Percentiles rank a stretch among this genome's conserved stretches.
These are phyloP conservation scores for Drosophila flavopinicola DNA, from an alignment of 2,888 invertebrate genomes.

Conservation along the genomic window DNA sequence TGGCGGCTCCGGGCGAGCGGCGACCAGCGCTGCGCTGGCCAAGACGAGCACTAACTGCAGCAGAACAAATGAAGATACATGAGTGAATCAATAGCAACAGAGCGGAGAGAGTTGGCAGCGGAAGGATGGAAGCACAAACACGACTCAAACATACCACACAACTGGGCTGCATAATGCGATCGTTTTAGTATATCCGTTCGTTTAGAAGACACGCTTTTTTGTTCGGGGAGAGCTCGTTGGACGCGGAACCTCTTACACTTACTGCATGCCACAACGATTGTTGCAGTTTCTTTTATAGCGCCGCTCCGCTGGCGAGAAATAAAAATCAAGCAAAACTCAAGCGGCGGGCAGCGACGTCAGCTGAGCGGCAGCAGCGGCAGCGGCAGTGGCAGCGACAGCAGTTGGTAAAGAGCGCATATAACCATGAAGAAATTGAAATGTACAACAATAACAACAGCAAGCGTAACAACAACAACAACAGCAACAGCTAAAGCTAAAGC, in stretches of 20 bases:
- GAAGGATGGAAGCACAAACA: neutral
- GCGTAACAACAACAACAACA: constrained; percentile 21
- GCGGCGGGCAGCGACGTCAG: constrained; percentile 28
- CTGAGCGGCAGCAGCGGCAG: constrained; percentile 17
- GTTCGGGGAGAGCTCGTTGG: constrained; percentile 65
- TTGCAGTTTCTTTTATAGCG: constrained; percentile 84
- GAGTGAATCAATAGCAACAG: constrained; percentile 5
- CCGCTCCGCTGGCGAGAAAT: constrained; percentile 72
- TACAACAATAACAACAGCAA: constrained; percentile 50
- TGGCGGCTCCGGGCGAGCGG: constrained; percentile 83
- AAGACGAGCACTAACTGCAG: constrained; percentile 79
- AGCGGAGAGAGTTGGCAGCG: too few relatives aligned
- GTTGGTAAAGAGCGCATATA: constrained; percentile 80
- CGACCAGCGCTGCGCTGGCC: constrained; percentile 74
- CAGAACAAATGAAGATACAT: constrained; percentile 13
- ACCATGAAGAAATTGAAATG: constrained; percentile 80
- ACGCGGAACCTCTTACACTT: constrained; percentile 84
- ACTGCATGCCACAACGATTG: constrained; percentile 83
- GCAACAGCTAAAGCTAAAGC: constrained; percentile 20
- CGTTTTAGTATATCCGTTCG: constrained; percentile 55
- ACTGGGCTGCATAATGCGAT: constrained; percentile 81
- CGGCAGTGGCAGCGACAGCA: constrained; percentile 19
- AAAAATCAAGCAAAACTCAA: constrained; percentile 78
- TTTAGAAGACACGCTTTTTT: constrained; percentile 25
- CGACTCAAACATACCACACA: constrained; percentile 80